Conservation (phyloP, 2,797 vertebrate genomes). For the Crocidura indochinensis region DNA sequence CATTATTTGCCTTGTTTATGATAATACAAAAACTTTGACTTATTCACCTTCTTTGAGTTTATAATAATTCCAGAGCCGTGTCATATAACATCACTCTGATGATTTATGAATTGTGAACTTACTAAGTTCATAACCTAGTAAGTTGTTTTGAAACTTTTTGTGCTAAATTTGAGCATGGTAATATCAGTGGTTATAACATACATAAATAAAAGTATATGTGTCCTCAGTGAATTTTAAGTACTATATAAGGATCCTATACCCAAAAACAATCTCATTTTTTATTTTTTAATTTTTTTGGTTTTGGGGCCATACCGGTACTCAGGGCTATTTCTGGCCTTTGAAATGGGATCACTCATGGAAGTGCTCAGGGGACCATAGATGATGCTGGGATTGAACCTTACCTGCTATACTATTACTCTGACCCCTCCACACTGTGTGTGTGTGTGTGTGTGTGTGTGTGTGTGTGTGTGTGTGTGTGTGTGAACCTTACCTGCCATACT, state of each 20-base stretch:
- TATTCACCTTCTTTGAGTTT: slow-evolving; percentile 54
- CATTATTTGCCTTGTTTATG: slow-evolving; percentile 14
- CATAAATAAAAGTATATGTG: slow-evolving; percentile 13
- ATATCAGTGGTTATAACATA: neutral
- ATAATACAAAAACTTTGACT: slow-evolving; percentile 22
- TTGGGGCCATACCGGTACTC: too few relatives aligned
- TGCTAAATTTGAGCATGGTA: slow-evolving; percentile 48
- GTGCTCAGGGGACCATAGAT: too few relatives aligned
- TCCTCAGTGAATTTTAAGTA: slow-evolving; percentile 2
- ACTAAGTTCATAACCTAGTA: neutral
- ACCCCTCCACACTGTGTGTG: too few relatives aligned
- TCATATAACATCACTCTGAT: neutral
- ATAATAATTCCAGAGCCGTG: slow-evolving; percentile 22
- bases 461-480: too few relatives aligned
- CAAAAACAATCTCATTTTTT: too few relatives aligned
- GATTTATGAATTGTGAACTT: slow-evolving; percentile 29
- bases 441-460: too few relatives aligned
- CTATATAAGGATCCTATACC: neutral
- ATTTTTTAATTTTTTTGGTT: too few relatives aligned
- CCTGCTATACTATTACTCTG: too few relatives aligned
- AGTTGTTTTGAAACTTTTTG: neutral
- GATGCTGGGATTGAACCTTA: too few relatives aligned
- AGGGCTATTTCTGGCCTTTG: too few relatives aligned
- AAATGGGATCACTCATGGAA: too few relatives aligned
- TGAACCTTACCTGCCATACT: too few relatives aligned